Evolutionary conservation across 2,797 vertebrate genomes (phyloP).

Genomic region (Neosilurus hyrtlii): DNA sequence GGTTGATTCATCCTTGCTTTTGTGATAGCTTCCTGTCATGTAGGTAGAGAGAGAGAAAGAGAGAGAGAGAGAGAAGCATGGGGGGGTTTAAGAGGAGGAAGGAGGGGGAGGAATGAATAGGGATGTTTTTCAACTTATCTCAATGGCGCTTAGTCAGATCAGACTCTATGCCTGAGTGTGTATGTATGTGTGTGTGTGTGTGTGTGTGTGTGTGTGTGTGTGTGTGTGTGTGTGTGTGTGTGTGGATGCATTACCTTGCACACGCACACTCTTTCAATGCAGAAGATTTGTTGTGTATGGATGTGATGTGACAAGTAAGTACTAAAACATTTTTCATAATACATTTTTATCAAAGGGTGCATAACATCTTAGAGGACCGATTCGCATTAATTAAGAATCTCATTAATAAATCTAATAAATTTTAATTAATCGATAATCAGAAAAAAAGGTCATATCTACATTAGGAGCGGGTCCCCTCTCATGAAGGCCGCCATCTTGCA

Average conservation of each 20-base stretch:
- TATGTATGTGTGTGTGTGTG: neutral
- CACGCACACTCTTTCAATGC: neutral
- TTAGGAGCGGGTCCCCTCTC: no score
- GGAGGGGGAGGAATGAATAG: constrained; percentile 12
- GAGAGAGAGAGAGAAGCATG: neutral
- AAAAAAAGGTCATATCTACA: no score
- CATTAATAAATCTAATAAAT: no score
- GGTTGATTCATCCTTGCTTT: constrained; percentile 39
- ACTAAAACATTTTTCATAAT: no score
- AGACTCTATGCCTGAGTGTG: neutral
- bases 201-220: constrained; percentile 1
- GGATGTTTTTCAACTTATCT: constrained; percentile 34
- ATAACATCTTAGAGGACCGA: no score
- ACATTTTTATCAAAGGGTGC: no score
- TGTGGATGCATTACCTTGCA: neutral
- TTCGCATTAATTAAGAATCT: no score
- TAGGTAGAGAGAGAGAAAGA: constrained; percentile 23
- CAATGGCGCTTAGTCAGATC: constrained; percentile 21
- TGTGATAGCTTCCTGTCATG: constrained; percentile 39
- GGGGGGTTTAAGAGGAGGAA: constrained; percentile 2
- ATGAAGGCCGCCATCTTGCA: no score
- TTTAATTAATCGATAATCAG: no score
- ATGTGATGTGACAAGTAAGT: neutral
- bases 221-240: no score
- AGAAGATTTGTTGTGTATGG: neutral